Evolutionary conservation across 1,140 invertebrate species (phyloP).

Genomic region (Drosophila chauvacae): DNA sequence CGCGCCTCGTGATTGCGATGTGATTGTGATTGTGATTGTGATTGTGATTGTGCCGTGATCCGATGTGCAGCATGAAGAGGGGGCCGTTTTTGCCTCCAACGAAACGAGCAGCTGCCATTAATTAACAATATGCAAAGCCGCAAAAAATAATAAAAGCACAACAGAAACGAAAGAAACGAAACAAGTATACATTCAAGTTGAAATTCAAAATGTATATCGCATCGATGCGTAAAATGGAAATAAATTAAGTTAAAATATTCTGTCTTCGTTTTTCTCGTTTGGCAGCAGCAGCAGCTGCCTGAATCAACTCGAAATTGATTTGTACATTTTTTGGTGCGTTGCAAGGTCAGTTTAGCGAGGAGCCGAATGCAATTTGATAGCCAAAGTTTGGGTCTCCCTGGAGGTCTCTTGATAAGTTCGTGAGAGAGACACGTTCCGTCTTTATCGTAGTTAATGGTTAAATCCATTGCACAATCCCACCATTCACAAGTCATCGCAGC

Average conservation of each 20-base stretch:
- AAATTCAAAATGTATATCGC: slow-evolving; percentile 53
- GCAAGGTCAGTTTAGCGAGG: slow-evolving; percentile 61
- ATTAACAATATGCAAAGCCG: slow-evolving; percentile 74
- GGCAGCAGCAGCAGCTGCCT: slow-evolving; percentile 59
- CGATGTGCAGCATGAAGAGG: slow-evolving; percentile 35
- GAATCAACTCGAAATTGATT: slow-evolving; percentile 53
- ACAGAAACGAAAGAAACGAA: slow-evolving; percentile 26
- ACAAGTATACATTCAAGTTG: slow-evolving; percentile 33
- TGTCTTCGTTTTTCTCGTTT: slow-evolving; percentile 72
- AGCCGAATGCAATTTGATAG: slow-evolving; percentile 32
- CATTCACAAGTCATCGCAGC: slow-evolving; percentile 43
- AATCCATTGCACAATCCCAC: slow-evolving; percentile 15
- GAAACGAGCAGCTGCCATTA: slow-evolving; percentile 65
- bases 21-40: slow-evolving; percentile 5
- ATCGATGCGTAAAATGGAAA: slow-evolving; percentile 67
- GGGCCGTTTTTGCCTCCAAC: slow-evolving; percentile 42
- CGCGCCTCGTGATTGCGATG: slow-evolving; percentile 61
- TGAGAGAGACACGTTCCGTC: slow-evolving; percentile 46
- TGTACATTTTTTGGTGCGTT: slow-evolving; percentile 67
- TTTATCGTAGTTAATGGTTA: slow-evolving; percentile 19
- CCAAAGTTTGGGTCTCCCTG: slow-evolving; percentile 18
- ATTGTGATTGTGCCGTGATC: slow-evolving; percentile 1
- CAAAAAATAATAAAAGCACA: slow-evolving; percentile 40
- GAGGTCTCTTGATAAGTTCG: slow-evolving; percentile 22
- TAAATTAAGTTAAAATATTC: slow-evolving; percentile 82